Percentiles rank a stretch among this genome's conserved stretches.
Evolutionary conservation across 2,888 invertebrate genomes (phyloP).

Genomic region (Chaitophorus viminalis): DNA sequence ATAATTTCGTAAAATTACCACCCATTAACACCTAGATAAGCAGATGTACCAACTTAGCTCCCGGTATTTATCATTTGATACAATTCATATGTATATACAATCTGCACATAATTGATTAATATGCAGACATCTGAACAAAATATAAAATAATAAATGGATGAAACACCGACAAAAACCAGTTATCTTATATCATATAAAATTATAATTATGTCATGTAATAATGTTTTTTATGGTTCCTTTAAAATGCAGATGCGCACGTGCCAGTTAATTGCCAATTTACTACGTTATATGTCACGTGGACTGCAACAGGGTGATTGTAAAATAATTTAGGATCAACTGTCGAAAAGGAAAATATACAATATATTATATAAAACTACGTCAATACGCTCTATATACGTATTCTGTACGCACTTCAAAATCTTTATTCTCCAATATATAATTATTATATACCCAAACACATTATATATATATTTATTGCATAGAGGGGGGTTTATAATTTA

Average conservation of each 20-base stretch:
- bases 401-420: neutral
- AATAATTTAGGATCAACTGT: conserved; percentile 21
- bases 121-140: conserved; percentile 16
- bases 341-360: neutral
- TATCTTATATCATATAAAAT: conserved; percentile 6
- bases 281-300: neutral
- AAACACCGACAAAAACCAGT: conserved; percentile 25
- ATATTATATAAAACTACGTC: no score
- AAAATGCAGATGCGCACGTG: conserved; percentile 35
- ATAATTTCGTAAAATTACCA: conserved; percentile 58
- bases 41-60: conserved; percentile 43
- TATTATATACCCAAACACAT: no score
- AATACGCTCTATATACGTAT: neutral
- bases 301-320: neutral
- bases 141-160: neutral
- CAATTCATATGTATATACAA: neutral
- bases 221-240: conserved; percentile 10
- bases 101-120: conserved; percentile 46
- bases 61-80: conserved; percentile 51
- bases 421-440: no score
- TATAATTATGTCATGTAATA: conserved; percentile 18
- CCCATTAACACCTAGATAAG: conserved; percentile 58
- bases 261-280: neutral
- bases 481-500: no score
- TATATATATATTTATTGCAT: no score